phyloP scores from a whole-genome alignment of 1,140 invertebrate species.

The Panagrolaimus sp. region DNA sequence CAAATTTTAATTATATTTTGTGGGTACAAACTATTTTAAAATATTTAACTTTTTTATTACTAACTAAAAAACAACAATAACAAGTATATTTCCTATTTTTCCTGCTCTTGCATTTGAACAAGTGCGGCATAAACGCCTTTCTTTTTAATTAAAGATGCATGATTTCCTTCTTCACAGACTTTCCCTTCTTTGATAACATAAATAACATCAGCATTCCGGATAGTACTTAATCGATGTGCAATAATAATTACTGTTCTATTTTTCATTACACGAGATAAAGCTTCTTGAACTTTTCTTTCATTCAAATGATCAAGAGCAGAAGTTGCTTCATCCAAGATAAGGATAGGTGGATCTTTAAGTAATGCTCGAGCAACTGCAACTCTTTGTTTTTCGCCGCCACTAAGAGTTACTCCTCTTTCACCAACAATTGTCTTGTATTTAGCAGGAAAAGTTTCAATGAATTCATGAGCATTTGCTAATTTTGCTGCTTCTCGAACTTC shows the following conservation, averaged over 20 bases:
- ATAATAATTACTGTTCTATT: constrained; percentile 22
- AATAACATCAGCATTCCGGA: constrained; percentile 14
- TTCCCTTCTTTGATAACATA: constrained; percentile 1
- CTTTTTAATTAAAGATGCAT: constrained; percentile 7
- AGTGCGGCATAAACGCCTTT: constrained; percentile 7
- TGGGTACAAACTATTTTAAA: too few relatives aligned
- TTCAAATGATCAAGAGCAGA: constrained; percentile 76
- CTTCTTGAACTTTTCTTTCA: constrained; percentile 21
- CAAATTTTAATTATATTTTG: too few relatives aligned
- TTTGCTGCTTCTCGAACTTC: constrained; percentile 70
- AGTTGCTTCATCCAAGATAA: constrained; percentile 94
- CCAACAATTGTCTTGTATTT: constrained; percentile 76
- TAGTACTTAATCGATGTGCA: constrained; percentile 8
- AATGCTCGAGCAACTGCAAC: constrained; percentile 92
- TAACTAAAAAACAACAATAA: too few relatives aligned
- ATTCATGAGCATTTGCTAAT: constrained; percentile 82
- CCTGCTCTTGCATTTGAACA: background rate
- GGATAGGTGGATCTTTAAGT: constrained; percentile 83
- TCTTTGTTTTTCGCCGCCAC: constrained; percentile 82
- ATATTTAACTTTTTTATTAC: too few relatives aligned
- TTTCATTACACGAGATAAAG: constrained; percentile 8
- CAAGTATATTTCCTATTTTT: background rate
- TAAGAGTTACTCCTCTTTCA: constrained; percentile 59
- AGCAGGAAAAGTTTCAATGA: constrained; percentile 76
- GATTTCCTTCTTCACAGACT: constrained; percentile 13